A percentile compares a stretch with the other conserved stretches of the same genome.
Conservation (phyloP, 92 coral and sea anemone species). For the Porites cylindrica region DNA sequence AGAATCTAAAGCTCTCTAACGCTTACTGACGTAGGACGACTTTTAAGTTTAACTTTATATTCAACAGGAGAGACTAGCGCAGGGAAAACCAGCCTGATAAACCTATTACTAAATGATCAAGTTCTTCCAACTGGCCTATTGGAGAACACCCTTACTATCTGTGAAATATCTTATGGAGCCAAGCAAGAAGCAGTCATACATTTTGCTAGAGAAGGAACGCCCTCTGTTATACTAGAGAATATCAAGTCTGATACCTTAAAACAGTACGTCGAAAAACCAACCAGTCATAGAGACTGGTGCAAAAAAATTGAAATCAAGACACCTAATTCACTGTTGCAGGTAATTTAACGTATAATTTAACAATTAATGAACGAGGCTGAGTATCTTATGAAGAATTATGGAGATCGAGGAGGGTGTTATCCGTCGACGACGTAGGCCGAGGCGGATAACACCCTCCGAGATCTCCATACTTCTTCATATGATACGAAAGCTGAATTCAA, state of each 20-base stretch:
- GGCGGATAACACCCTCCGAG: no score
- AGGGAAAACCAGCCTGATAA: constrained; percentile 19
- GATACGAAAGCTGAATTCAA: no score
- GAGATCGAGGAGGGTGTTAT: no score
- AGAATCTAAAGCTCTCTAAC: no score
- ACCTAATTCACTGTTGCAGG: background rate
- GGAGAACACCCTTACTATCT: constrained; percentile 7
- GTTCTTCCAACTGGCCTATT: background rate
- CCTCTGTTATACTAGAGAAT: background rate
- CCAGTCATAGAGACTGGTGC: background rate
- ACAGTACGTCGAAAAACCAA: background rate
- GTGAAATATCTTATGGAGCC: constrained; percentile 23
- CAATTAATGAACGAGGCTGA: no score
- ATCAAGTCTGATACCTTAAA: background rate
- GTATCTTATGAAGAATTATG: no score
- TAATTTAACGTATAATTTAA: background rate
- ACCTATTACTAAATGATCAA: background rate
- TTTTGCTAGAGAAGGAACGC: background rate
- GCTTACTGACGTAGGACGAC: no score
- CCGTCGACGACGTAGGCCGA: no score
- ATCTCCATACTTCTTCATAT: no score
- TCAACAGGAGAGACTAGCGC: constrained; percentile 22
- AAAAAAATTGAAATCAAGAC: constrained; percentile 24
- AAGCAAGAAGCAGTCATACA: constrained; percentile 4
- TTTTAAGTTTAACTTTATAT: no score